Percentiles rank a stretch among this genome's conserved stretches.
phyloP scores from a whole-genome alignment of 1,140 invertebrate genomes.

The Drosophila oshimai region DNA sequence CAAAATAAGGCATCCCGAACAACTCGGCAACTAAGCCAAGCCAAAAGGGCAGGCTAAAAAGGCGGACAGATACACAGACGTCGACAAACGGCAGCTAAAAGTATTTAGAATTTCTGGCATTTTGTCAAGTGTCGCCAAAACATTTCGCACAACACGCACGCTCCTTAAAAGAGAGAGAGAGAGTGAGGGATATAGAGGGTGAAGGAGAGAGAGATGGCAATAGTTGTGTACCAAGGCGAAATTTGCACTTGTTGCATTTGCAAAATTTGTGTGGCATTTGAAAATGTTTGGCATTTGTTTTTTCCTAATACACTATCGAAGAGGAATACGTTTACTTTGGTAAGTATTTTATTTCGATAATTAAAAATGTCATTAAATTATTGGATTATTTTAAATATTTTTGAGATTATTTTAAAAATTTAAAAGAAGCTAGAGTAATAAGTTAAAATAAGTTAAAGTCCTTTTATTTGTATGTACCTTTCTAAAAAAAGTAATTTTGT shows the following conservation, averaged over 20 bases:
- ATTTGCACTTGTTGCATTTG: constrained; percentile 70
- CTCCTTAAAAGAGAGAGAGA: background rate
- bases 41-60: constrained; percentile 43
- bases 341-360: too few species aligned
- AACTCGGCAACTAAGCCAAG: constrained; percentile 44
- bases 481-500: too few species aligned
- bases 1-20: constrained; percentile 12
- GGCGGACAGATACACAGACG: constrained; percentile 49
- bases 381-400: too few species aligned
- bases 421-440: too few species aligned
- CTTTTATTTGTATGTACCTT: too few species aligned
- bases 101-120: constrained; percentile 82
- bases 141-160: constrained; percentile 72
- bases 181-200: background rate
- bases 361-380: too few species aligned
- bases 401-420: too few species aligned
- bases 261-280: constrained; percentile 63
- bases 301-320: constrained; percentile 5
- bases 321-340: background rate
- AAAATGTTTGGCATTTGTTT: constrained; percentile 59
- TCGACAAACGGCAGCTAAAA: constrained; percentile 71
- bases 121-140: constrained; percentile 81
- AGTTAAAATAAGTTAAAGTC: too few species aligned
- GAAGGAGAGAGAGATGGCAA: background rate
- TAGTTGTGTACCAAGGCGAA: constrained; percentile 11